Evolutionary conservation across 2,888 invertebrate species (phyloP), one percentile per base, ranked within the genome.

Genomic region (Dolomedes plantarius): DNA sequence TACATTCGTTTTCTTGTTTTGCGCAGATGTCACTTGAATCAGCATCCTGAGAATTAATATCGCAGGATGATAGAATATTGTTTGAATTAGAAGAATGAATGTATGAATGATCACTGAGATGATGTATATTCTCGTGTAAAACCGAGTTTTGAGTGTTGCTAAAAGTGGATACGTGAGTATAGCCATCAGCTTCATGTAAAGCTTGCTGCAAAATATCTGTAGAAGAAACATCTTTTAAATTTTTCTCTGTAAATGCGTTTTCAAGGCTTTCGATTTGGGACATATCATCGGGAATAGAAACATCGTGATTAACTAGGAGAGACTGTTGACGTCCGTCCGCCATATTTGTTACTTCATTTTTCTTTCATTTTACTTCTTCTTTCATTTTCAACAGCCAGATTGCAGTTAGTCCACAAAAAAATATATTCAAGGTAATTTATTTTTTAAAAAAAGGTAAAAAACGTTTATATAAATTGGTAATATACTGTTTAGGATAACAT

Each of bases 291-390:
- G 73, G 23, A 19, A 67, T 0, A 41, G 67, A 16, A n/a, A 77
- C 67, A 62, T 46, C 56, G 29, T 64, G 46, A 39, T 41, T 72
- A 19, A 62, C 72, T 76, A 86, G 72, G 67, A 77, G 72, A 62
- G 80, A 67, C 80, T 86, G 80, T 86, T 71, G 56, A 64, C 62
- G 46, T 31, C 76, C 74, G 29, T 86, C 86, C 80, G 80, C 86
- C 86, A 86, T 86, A 39, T 65, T 79, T 32, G 36, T 64, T 46
- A 6, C 23, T 5, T 23, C 3, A 23, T 56, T 56, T 46, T 46
- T 16, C 16, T 16, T 46, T 16, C n/a, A n/a, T n/a, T n/a, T n/a
- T n/a, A n/a, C n/a, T n/a, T n/a, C n/a, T n/a, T n/a, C n/a, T n/a
- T n/a, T n/a, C n/a, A n/a, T n/a, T n/a, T n/a, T n/a, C n/a, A n/a